Conservation (phyloP, 2,888 invertebrate genomes). For the Patella caerulea region DNA sequence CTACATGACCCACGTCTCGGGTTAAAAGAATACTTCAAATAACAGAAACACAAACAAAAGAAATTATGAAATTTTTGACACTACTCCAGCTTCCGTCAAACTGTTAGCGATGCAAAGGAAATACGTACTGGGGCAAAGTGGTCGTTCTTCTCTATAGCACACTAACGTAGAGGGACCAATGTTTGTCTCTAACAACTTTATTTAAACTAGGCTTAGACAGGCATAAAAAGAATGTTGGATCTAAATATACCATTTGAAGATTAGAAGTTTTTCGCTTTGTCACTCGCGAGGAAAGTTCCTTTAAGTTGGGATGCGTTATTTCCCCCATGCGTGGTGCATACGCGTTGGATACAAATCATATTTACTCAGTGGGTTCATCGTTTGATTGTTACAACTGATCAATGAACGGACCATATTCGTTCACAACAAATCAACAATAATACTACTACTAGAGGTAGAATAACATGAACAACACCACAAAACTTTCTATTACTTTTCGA, state of each 20-base stretch:
- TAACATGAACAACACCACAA: too few relatives aligned
- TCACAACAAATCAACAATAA: neutral
- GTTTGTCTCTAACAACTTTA: slow-evolving; percentile 17
- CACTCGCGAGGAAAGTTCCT: slow-evolving; percentile 34
- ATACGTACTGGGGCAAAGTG: neutral
- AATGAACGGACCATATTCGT: slow-evolving; percentile 5
- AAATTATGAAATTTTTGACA: slow-evolving; percentile 32
- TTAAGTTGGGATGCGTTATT: slow-evolving; percentile 31
- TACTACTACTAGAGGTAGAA: too few relatives aligned
- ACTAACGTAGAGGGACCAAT: slow-evolving; percentile 9
- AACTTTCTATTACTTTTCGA: too few relatives aligned
- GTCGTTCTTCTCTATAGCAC: slow-evolving; percentile 11
- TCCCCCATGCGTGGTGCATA: slow-evolving; percentile 21
- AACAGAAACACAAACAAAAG: slow-evolving; percentile 26
- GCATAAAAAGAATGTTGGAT: slow-evolving; percentile 23
- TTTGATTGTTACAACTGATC: slow-evolving; percentile 3
- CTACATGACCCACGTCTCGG: slow-evolving; percentile 1
- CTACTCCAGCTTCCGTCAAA: slow-evolving; percentile 23
- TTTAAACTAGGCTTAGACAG: slow-evolving; percentile 24
- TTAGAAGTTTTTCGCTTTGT: slow-evolving; percentile 32
- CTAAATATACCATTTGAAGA: slow-evolving; percentile 29
- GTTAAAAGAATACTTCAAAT: slow-evolving; percentile 15
- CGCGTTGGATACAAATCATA: slow-evolving; percentile 14
- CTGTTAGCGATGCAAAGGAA: slow-evolving; percentile 8
- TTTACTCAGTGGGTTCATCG: neutral